Conservation (phyloP, 1,140 invertebrate genomes). For the Lucilia sericata region DNA sequence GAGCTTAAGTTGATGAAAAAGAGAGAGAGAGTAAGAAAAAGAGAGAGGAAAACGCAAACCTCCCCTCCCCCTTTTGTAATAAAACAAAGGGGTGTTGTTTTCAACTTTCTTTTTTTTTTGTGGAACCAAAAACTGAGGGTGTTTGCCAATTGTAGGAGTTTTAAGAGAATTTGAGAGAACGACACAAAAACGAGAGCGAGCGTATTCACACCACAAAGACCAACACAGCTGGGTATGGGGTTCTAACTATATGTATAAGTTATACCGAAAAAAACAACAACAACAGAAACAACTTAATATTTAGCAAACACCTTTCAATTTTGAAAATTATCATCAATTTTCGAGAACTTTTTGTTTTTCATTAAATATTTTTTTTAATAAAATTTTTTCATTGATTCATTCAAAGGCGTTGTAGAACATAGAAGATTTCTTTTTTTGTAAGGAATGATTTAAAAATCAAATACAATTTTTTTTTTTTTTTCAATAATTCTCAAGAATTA, state of each 20-base stretch:
- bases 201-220: not conserved
- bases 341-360: constrained; percentile 31
- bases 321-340: not conserved
- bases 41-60: constrained; percentile 10
- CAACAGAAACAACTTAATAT: not conserved
- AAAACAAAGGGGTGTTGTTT: constrained; percentile 14
- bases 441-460: not conserved
- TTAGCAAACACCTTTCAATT: not conserved
- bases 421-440: not conserved
- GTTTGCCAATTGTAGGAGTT: no score
- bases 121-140: constrained; percentile 11
- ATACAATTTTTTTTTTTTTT: constrained; percentile 14
- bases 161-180: not conserved
- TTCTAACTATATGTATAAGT: not conserved
- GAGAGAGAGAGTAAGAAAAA: constrained; percentile 32
- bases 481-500: constrained; percentile 22
- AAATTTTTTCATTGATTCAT: not conserved
- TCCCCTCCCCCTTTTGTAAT: no score
- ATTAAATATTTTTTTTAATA: not conserved
- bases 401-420: not conserved
- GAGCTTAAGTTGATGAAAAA: constrained; percentile 37
- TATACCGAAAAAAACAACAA: constrained; percentile 11
- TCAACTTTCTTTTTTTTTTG: not conserved
- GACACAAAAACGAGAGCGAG: not conserved
- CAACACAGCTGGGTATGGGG: not conserved